A percentile compares a stretch with the other conserved stretches of the same genome.
These are phyloP conservation scores for Mola mola DNA, from an alignment of 2,113 vertebrate genomes.

Conservation along the genomic window DNA sequence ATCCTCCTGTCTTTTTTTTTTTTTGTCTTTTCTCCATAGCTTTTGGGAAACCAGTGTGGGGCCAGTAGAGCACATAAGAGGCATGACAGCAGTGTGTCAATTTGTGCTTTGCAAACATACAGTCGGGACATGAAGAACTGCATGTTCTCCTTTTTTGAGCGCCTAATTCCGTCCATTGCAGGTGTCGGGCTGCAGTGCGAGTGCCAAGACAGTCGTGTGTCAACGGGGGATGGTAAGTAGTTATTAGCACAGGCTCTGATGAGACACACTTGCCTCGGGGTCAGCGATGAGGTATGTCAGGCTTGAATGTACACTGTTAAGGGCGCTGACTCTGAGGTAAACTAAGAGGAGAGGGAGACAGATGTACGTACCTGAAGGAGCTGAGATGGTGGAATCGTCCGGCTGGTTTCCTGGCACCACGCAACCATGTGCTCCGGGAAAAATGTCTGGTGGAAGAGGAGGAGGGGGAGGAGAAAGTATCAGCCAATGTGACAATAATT, in stretches of 20 bases:
- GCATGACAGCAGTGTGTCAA: conserved; percentile 20
- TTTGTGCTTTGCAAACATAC: conserved; percentile 44
- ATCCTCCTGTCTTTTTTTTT: conserved; percentile 29
- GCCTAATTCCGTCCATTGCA: conserved; percentile 58
- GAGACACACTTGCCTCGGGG: conserved; percentile 71
- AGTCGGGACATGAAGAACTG: conserved; percentile 10
- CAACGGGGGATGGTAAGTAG: conserved; percentile 70
- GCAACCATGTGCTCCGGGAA: conserved; percentile 98
- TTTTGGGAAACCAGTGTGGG: conserved; percentile 10
- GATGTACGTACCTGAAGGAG: conserved; percentile 89
- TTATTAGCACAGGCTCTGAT: conserved; percentile 69
- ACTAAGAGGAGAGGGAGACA: conserved; percentile 38
- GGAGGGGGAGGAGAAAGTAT: conserved; percentile 36
- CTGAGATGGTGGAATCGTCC: conserved; percentile 90
- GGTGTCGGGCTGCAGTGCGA: conserved; percentile 40
- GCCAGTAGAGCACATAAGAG: not conserved
- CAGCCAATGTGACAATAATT: conserved; percentile 48
- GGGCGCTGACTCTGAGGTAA: conserved; percentile 59
- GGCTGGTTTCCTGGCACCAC: conserved; percentile 95
- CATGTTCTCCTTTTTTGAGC: conserved; percentile 38
- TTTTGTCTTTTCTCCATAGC: not conserved
- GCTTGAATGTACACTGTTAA: conserved; percentile 62
- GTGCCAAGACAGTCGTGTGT: conserved; percentile 66
- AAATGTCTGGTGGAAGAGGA: conserved; percentile 86
- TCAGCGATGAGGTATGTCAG: conserved; percentile 70